phyloP scores from a whole-genome alignment of 2,888 invertebrate genomes.

The Stomorhina lunata region DNA sequence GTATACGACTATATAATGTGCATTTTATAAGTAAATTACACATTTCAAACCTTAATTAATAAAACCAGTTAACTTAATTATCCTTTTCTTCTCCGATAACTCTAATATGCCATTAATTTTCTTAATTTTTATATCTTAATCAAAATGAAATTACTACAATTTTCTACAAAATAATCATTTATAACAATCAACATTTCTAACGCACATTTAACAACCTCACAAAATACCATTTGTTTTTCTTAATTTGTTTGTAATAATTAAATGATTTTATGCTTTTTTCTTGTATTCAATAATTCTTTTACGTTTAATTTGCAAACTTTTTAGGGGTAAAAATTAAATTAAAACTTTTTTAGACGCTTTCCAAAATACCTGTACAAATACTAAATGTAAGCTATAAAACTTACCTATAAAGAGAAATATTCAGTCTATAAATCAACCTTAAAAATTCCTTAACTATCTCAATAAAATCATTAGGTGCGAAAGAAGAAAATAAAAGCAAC shows the following conservation, averaged over 20 bases:
- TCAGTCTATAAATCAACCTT: conserved; percentile 53
- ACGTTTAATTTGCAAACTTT: conserved; percentile 43
- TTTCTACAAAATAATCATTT: background rate
- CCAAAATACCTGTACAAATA: conserved; percentile 23
- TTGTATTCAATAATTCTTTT: conserved; percentile 34
- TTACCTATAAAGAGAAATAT: background rate
- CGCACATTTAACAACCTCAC: background rate
- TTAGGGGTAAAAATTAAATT: conserved; percentile 53
- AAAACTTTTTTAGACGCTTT: conserved; percentile 51
- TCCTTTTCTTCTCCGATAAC: too few species aligned
- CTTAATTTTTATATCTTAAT: too few species aligned
- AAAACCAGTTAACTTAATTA: too few species aligned
- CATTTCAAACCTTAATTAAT: too few species aligned
- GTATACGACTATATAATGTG: too few species aligned
- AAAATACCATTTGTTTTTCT: conserved; percentile 42
- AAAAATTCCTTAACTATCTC: conserved; percentile 40
- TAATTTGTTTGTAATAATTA: conserved; percentile 60
- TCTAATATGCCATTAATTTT: too few species aligned
- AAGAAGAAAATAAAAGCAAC: conserved; percentile 29
- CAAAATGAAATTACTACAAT: too few species aligned
- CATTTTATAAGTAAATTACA: too few species aligned
- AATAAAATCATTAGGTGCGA: conserved; percentile 3
- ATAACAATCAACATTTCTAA: background rate
- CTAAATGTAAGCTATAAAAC: background rate
- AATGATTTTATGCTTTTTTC: conserved; percentile 46